Percentiles rank a stretch among this genome's conserved stretches.
These are phyloP conservation scores for Laticauda laticaudata DNA, from an alignment of 2,113 vertebrate species.

Conservation along the genomic window DNA sequence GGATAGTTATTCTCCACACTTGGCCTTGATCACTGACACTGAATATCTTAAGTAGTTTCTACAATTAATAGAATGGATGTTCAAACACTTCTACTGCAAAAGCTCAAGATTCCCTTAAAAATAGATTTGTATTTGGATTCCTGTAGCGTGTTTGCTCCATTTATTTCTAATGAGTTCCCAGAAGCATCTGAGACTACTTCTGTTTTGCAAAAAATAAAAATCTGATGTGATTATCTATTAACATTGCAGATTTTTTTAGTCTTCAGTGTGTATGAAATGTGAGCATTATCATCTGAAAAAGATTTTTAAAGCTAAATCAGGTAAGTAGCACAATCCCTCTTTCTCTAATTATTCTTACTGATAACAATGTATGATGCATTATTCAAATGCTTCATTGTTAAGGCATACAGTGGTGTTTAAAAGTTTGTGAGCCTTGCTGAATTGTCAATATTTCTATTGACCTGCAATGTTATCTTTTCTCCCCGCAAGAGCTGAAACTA, in stretches of 20 bases:
- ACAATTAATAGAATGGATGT: slow-evolving; percentile 49
- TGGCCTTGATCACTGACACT: slow-evolving; percentile 51
- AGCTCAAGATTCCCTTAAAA: slow-evolving; percentile 44
- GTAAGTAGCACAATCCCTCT: background rate
- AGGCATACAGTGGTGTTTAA: background rate
- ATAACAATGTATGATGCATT: background rate
- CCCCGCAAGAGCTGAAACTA: background rate
- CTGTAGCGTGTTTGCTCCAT: slow-evolving; percentile 45
- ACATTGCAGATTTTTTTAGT: slow-evolving; percentile 6
- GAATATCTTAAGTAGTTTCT: slow-evolving; percentile 53
- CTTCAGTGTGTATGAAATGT: background rate
- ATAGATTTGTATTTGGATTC: slow-evolving; percentile 54
- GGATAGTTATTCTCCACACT: slow-evolving; percentile 43
- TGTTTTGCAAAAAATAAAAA: background rate
- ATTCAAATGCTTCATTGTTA: background rate
- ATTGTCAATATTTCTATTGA: background rate
- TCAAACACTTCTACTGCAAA: slow-evolving; percentile 44
- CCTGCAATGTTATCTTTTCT: background rate
- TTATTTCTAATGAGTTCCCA: slow-evolving; percentile 52
- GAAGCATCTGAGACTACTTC: slow-evolving; percentile 44
- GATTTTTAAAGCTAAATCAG: background rate
- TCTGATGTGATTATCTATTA: slow-evolving; percentile 23
- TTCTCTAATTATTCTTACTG: background rate
- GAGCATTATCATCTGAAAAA: slow-evolving; percentile 15
- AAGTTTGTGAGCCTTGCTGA: background rate